Evolutionary conservation across 2,888 invertebrate genomes (phyloP).

Genomic region (Pristionchus japonicus): DNA sequence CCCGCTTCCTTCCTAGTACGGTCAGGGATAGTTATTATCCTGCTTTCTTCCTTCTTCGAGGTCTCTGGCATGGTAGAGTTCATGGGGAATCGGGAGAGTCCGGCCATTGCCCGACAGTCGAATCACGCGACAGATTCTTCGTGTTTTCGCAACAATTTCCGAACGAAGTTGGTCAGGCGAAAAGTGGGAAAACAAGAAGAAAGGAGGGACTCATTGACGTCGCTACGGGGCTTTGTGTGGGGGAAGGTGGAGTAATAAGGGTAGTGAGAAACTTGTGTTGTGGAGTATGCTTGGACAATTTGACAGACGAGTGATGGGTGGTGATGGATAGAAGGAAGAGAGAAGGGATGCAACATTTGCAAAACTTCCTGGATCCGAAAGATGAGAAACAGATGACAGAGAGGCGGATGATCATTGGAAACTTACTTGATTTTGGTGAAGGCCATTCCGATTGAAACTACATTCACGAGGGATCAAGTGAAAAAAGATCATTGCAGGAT

Average conservation of each 20-base stretch:
- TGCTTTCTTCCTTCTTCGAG: not conserved
- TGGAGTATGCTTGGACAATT: not conserved
- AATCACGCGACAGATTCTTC: not conserved
- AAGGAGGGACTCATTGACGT: not conserved
- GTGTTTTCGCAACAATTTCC: constrained; percentile 9
- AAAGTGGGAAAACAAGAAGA: not conserved
- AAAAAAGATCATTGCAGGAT: constrained; percentile 70
- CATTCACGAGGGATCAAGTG: no score
- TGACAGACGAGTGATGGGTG: not conserved
- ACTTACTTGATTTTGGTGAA: no score
- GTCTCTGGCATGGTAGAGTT: not conserved
- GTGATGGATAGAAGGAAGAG: not conserved
- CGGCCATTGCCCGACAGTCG: no score
- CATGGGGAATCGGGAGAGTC: not conserved
- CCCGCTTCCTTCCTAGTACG: not conserved
- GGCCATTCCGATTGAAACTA: no score
- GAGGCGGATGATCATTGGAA: not conserved
- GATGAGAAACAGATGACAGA: not conserved
- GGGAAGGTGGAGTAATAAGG: not conserved
- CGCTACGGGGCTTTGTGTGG: not conserved
- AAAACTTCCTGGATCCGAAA: not conserved
- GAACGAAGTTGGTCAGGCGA: not conserved
- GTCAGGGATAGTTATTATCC: not conserved
- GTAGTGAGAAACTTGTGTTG: not conserved
- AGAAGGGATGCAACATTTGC: not conserved